Base-by-base conservation (phyloP, 1,140 invertebrate genomes). In the Brachystomella parvula region DNA sequence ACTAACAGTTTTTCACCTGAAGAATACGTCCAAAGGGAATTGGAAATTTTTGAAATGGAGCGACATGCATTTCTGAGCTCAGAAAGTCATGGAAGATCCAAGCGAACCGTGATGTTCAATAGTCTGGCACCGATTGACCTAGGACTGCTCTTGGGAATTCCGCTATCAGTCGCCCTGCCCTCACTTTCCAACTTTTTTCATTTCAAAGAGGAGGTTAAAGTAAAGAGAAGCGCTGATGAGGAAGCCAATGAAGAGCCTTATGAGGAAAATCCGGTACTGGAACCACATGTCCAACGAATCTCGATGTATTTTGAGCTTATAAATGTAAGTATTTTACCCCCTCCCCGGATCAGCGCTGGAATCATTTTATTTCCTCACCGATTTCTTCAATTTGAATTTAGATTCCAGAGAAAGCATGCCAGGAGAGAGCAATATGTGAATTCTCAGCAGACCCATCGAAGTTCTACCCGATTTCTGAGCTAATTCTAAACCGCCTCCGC, bases 371-470 rank as follows among this genome's bases (percentile, higher is more conserved):
- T n/a, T n/a, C n/a, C n/a, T 31, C 47, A 28, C 6, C 2, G 47
- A 58, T 9, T 21, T 39, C 30, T 60, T 63, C 29, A 39, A 35
- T 57, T 71, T 47, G 35, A 12, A 15, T 28, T 12, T 67, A 77
- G 76, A 69, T 77, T 44, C 72, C 72, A 12, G 71, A 71, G 6
- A 26, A 71, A 19, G 31, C 66, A 12, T 77, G 76, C 49, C 75
- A 76, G 61, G 65, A 75, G 32, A 62, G 76, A 19, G 70, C 76
- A 0, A 31, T 76, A n/a, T 77, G 76, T 62, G 76, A 77, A 70
- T 61, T 77, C 58, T 67, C 75, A 0, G 69, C 74, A 0, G 65
- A 74, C 0, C 75, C 75, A 1, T 68, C 69, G 6, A 68, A 56
- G 26, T 77, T 66, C 59, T 72, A 67, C 3, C 76, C 76, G 15